Evolutionary conservation across 1,140 invertebrate species (phyloP).

Genomic region (Drosophila grimshawi): DNA sequence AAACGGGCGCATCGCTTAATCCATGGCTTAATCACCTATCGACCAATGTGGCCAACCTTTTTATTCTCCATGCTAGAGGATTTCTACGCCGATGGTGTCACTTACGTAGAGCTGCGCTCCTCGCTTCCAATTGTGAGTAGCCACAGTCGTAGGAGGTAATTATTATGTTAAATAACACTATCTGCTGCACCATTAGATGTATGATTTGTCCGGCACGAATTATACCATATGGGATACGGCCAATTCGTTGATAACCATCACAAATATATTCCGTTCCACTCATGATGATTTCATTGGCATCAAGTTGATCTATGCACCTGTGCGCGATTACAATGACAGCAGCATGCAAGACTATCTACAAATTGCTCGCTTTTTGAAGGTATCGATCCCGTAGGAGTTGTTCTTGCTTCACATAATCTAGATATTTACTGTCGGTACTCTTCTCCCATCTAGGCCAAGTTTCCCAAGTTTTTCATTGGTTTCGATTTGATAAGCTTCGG

Average conservation of each 20-base stretch:
- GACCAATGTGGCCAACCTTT: slow-evolving; percentile 89
- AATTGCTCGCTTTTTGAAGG: slow-evolving; percentile 60
- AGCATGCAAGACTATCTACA: slow-evolving; percentile 85
- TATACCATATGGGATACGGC: slow-evolving; percentile 86
- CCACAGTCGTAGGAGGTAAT: background rate
- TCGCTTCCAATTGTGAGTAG: slow-evolving; percentile 84
- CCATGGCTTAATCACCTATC: slow-evolving; percentile 88
- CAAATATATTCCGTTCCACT: slow-evolving; percentile 85
- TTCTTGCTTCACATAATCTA: background rate
- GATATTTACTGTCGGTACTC: background rate
- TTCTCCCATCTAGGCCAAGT: slow-evolving; percentile 50
- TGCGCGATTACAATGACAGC: slow-evolving; percentile 77
- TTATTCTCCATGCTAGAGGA: slow-evolving; percentile 89
- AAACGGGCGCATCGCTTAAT: slow-evolving; percentile 87
- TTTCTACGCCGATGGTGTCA: slow-evolving; percentile 90
- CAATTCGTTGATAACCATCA: slow-evolving; percentile 85
- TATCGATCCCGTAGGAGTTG: background rate
- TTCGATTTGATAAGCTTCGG: slow-evolving; percentile 91
- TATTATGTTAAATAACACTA: background rate
- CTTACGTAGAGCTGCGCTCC: slow-evolving; percentile 90
- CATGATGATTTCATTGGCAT: slow-evolving; percentile 88
- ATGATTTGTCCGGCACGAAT: slow-evolving; percentile 87
- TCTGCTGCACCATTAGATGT: slow-evolving; percentile 83
- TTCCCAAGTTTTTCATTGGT: slow-evolving; percentile 86
- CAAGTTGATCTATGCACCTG: slow-evolving; percentile 90